These are phyloP conservation scores for Eleginops maclovinus DNA, from an alignment of 2,113 vertebrate species.

Conservation along the genomic window DNA sequence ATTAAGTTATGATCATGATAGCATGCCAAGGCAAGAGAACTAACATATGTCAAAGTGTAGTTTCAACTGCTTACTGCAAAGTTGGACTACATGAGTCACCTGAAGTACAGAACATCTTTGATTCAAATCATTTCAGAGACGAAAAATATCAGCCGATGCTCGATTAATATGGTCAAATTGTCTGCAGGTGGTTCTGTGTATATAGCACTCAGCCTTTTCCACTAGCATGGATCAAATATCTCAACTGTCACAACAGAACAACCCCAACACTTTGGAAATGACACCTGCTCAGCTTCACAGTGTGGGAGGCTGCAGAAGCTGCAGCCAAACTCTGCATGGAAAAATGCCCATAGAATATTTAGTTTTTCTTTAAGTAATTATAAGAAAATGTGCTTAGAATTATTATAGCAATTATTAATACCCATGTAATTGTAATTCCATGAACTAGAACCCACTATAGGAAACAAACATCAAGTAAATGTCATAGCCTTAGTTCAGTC, in stretches of 20 bases:
- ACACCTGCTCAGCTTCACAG: slow-evolving; percentile 66
- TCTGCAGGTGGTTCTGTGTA: slow-evolving; percentile 71
- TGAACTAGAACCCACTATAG: neutral
- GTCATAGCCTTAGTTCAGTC: too few relatives aligned
- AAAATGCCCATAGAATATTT: neutral
- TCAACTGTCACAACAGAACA: slow-evolving; percentile 66
- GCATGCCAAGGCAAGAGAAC: neutral
- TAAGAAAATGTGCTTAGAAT: neutral
- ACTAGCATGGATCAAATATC: slow-evolving; percentile 35
- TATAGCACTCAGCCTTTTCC: slow-evolving; percentile 55
- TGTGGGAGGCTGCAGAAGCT: neutral
- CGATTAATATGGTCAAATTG: slow-evolving; percentile 49
- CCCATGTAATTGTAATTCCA: neutral
- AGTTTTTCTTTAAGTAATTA: neutral
- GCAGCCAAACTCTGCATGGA: slow-evolving; percentile 4
- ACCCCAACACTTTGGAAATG: slow-evolving; percentile 39
- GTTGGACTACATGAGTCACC: neutral
- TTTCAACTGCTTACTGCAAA: neutral
- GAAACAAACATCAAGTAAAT: neutral
- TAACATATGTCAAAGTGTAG: slow-evolving; percentile 1
- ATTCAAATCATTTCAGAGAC: slow-evolving; percentile 30
- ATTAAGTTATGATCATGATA: neutral
- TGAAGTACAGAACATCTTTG: slow-evolving; percentile 13
- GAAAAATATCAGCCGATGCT: slow-evolving; percentile 14
- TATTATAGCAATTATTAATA: too few relatives aligned